Conservation (phyloP, 2,797 vertebrate species). For the Peromyscus eremicus region DNA sequence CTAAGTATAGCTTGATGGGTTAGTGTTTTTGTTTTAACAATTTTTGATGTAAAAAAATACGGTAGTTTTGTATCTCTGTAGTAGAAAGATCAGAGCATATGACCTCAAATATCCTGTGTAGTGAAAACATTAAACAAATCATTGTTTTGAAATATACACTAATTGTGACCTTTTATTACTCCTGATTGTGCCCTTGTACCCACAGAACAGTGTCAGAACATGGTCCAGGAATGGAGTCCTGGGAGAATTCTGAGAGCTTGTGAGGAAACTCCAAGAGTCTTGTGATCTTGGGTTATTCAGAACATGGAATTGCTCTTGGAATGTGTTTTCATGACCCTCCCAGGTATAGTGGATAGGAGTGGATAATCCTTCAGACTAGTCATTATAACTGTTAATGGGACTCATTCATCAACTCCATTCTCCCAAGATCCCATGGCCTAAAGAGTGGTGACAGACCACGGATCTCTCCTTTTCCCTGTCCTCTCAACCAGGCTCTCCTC, state of each 20-base stretch:
- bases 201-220: neutral
- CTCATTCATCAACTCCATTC: neutral
- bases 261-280: neutral
- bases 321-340: neutral
- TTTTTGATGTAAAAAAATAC: neutral
- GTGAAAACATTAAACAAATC: neutral
- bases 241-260: neutral
- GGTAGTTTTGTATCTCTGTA: neutral
- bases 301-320: neutral
- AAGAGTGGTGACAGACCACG: neutral
- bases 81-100: neutral
- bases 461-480: neutral
- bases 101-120: neutral
- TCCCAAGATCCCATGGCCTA: neutral
- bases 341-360: neutral
- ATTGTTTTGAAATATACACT: neutral
- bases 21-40: constrained; percentile 11
- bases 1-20: constrained; percentile 7
- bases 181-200: neutral
- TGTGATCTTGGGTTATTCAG: neutral
- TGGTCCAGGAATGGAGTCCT: neutral
- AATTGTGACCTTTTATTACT: neutral
- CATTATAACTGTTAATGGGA: neutral
- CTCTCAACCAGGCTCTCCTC: neutral
- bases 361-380: neutral